Evolutionary conservation across 2,888 invertebrate genomes (phyloP).

Genomic region (Dynastes grantii): DNA sequence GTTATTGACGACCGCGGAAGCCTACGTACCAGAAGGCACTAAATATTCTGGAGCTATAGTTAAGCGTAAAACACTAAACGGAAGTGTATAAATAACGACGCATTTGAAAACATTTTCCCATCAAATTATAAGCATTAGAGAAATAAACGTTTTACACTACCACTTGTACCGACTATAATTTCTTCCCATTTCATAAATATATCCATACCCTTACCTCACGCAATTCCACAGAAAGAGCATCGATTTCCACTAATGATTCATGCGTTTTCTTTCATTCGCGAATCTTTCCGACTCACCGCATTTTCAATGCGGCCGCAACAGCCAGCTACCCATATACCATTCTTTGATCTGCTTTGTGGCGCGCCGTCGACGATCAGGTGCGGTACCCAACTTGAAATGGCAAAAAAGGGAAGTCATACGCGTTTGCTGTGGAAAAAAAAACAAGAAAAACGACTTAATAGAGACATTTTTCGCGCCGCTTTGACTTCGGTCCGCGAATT

Average conservation of each 20-base stretch:
- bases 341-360: constrained; percentile 36
- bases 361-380: constrained; percentile 1
- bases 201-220: too few relatives aligned
- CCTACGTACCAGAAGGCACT: too few relatives aligned
- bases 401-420: constrained; percentile 1
- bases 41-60: too few relatives aligned
- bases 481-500: constrained; percentile 15
- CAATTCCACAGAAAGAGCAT: neutral
- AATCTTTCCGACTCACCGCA: neutral
- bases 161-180: too few relatives aligned
- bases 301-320: neutral
- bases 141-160: too few relatives aligned
- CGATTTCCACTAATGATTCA: constrained; percentile 30
- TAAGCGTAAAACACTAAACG: too few relatives aligned
- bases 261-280: constrained; percentile 28
- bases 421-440: neutral
- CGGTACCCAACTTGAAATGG: neutral
- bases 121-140: too few relatives aligned
- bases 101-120: too few relatives aligned
- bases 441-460: constrained; percentile 30
- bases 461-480: constrained; percentile 28
- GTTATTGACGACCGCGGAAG: too few relatives aligned
- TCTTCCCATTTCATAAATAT: too few relatives aligned
- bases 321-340: neutral
- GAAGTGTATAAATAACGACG: too few relatives aligned